These are phyloP conservation scores for Rousettus madagascariensis DNA, from an alignment of 2,797 vertebrate species.

Conservation along the genomic window DNA sequence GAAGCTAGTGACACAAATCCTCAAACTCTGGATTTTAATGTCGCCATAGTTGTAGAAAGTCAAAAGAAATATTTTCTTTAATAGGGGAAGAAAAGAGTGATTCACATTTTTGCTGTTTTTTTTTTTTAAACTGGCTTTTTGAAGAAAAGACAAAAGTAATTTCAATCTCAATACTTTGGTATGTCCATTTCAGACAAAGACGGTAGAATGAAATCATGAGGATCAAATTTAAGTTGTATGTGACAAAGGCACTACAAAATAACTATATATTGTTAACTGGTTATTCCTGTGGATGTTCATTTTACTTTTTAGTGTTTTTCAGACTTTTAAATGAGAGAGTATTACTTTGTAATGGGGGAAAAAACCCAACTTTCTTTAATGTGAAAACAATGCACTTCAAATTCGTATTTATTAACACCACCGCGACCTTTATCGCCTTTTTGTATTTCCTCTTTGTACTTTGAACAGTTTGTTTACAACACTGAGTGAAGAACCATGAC, in stretches of 20 bases:
- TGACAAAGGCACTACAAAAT: neutral
- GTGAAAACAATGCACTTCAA: neutral
- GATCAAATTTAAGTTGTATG: neutral
- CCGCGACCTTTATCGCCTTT: neutral
- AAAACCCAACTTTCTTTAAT: neutral
- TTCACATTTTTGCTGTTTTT: neutral
- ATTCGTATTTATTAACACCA: neutral
- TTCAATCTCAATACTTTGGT: neutral
- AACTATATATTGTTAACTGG: neutral
- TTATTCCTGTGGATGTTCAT: neutral
- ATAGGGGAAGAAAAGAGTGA: neutral
- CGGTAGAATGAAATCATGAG: neutral
- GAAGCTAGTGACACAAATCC: neutral
- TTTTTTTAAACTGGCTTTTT: neutral
- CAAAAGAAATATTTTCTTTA: neutral
- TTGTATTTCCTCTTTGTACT: neutral
- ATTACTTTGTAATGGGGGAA: neutral
- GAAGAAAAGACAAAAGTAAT: neutral
- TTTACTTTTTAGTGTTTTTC: neutral
- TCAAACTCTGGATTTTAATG: neutral
- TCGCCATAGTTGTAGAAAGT: neutral
- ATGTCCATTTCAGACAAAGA: neutral
- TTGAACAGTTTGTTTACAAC: neutral
- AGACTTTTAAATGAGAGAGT: neutral
- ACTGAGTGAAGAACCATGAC: neutral